Conservation (phyloP, 2,888 invertebrate species). For the Zhuqinia jingwanae region DNA sequence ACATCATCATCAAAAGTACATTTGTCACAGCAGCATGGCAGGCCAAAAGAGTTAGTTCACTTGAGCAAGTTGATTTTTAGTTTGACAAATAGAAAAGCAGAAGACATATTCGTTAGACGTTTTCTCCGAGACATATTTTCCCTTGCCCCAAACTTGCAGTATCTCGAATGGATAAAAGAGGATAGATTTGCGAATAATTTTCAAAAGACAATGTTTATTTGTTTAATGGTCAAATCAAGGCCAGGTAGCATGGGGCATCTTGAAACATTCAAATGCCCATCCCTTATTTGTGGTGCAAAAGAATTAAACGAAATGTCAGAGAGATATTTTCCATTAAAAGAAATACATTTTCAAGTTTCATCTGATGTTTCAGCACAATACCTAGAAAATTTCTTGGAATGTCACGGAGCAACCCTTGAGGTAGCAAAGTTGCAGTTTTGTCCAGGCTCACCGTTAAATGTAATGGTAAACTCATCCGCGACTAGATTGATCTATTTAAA, state of each 20-base stretch:
- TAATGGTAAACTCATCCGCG: slow-evolving; percentile 13
- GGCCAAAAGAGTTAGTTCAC: slow-evolving; percentile 18
- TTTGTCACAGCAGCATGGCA: neutral
- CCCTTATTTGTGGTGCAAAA: slow-evolving; percentile 57
- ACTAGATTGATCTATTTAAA: neutral
- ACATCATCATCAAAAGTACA: neutral
- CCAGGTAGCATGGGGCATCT: neutral
- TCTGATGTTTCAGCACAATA: slow-evolving; percentile 50
- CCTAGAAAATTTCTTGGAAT: slow-evolving; percentile 51
- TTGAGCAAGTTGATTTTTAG: slow-evolving; percentile 35
- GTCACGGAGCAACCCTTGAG: slow-evolving; percentile 32
- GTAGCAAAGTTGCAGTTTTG: slow-evolving; percentile 29
- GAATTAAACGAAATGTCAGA: slow-evolving; percentile 44
- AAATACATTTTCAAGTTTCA: slow-evolving; percentile 47
- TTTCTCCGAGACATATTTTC: slow-evolving; percentile 64
- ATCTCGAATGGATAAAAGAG: slow-evolving; percentile 51
- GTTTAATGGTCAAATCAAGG: slow-evolving; percentile 45
- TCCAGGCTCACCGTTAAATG: slow-evolving; percentile 51
- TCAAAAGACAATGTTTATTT: slow-evolving; percentile 65
- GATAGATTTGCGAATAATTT: slow-evolving; percentile 57
- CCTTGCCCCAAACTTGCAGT: slow-evolving; percentile 36
- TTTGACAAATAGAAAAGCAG: slow-evolving; percentile 53
- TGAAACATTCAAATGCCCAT: slow-evolving; percentile 32
- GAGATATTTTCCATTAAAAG: slow-evolving; percentile 43
- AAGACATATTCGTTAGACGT: slow-evolving; percentile 62